These are phyloP conservation scores for Aulostomus chinensis DNA, from an alignment of 2,797 vertebrate species.

Conservation along the genomic window DNA sequence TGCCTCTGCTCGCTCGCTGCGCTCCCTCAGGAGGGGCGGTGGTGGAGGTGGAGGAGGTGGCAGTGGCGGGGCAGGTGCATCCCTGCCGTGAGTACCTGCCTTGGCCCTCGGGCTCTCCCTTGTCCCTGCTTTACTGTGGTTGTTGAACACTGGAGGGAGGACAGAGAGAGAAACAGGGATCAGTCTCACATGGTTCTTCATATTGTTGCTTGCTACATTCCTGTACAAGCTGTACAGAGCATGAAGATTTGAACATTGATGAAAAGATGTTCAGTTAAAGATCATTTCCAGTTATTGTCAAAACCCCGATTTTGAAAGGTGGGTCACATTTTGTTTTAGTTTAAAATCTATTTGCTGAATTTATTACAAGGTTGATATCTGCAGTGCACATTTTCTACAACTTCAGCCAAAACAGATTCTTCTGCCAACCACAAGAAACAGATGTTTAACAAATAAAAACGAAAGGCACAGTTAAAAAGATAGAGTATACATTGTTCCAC, in stretches of 20 bases:
- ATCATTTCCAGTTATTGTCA: too few species aligned
- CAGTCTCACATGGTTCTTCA: too few species aligned
- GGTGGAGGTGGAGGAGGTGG: constrained; percentile 72
- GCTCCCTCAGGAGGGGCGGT: constrained; percentile 87
- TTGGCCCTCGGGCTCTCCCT: constrained; percentile 92
- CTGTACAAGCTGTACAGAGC: neutral
- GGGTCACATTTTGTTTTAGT: too few species aligned
- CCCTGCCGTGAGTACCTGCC: constrained; percentile 79
- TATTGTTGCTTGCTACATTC: neutral
- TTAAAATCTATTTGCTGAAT: too few species aligned
- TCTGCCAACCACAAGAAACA: too few species aligned
- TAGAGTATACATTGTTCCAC: too few species aligned
- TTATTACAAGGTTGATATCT: too few species aligned
- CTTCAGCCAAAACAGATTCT: too few species aligned
- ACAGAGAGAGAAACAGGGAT: neutral
- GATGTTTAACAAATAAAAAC: too few species aligned
- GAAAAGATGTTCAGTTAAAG: neutral
- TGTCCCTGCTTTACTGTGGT: constrained; percentile 85
- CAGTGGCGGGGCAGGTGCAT: constrained; percentile 74
- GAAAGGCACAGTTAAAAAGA: too few species aligned
- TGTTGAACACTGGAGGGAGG: constrained; percentile 88
- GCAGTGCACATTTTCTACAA: too few species aligned
- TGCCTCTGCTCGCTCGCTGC: constrained; percentile 85
- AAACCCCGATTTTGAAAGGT: too few species aligned
- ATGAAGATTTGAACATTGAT: neutral